Evolutionary conservation across 37 sponge, comb jelly and placozoan species (phyloP).

Genomic region (Mnemiopsis leidyi): DNA sequence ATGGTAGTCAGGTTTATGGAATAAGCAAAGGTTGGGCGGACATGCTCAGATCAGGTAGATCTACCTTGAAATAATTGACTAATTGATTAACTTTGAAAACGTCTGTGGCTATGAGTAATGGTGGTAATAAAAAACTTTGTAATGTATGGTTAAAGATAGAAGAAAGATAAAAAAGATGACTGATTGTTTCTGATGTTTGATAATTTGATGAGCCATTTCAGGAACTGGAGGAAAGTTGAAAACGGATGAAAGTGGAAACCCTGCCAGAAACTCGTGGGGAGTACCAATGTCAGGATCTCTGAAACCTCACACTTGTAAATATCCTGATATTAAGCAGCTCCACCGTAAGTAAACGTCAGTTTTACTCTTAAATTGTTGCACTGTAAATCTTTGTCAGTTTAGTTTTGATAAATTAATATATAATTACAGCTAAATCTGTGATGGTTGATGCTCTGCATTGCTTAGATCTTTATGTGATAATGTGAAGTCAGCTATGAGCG

Average conservation of each 20-base stretch:
- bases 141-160: neutral
- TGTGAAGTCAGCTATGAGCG: too few species aligned
- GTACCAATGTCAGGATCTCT: neutral
- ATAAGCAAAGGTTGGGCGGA: constrained; percentile 93
- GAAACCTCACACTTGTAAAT: neutral
- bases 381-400: too few species aligned
- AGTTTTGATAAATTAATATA: too few species aligned
- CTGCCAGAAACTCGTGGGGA: constrained; percentile 33
- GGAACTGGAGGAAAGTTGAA: neutral
- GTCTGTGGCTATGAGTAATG: neutral
- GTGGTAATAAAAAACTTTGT: neutral
- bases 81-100: too few species aligned
- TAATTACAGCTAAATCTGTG: too few species aligned
- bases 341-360: neutral
- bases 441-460: too few species aligned
- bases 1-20: constrained; percentile 91
- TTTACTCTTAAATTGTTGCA: too few species aligned
- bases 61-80: too few species aligned
- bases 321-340: constrained; percentile 27
- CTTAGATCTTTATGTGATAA: too few species aligned
- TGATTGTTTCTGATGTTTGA: too few species aligned
- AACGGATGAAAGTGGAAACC: neutral
- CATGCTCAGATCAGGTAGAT: constrained; percentile 71
- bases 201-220: neutral
- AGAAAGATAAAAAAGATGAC: neutral